These are phyloP conservation scores for Arge pagana DNA, from an alignment of 2,888 invertebrate genomes.

Conservation along the genomic window DNA sequence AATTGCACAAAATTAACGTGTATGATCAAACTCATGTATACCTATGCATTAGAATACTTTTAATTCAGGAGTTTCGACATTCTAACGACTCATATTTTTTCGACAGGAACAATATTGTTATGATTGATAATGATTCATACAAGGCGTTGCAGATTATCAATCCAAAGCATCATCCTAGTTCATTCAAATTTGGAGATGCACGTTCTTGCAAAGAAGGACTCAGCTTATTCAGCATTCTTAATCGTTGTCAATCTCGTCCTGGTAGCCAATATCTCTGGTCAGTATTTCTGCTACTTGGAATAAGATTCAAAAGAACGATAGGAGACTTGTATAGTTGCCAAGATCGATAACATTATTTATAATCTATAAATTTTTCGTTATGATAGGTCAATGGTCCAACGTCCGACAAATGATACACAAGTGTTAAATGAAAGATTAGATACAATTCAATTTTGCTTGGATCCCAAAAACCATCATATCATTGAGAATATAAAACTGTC, in stretches of 20 bases:
- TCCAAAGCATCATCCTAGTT: slow-evolving; percentile 73
- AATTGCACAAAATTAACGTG: slow-evolving; percentile 67
- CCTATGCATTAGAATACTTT: background rate
- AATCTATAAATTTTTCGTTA: background rate
- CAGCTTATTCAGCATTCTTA: slow-evolving; percentile 73
- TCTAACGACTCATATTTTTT: slow-evolving; percentile 24
- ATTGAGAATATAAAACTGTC: slow-evolving; percentile 59
- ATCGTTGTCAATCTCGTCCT: slow-evolving; percentile 71
- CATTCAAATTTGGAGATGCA: slow-evolving; percentile 69
- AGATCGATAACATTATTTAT: slow-evolving; percentile 18
- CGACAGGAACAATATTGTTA: slow-evolving; percentile 69
- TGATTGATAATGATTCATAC: slow-evolving; percentile 74
- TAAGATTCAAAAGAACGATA: no score
- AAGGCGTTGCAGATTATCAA: slow-evolving; percentile 79
- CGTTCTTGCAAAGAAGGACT: slow-evolving; percentile 70
- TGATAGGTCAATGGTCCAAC: slow-evolving; percentile 69
- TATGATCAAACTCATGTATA: slow-evolving; percentile 42
- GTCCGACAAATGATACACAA: slow-evolving; percentile 69
- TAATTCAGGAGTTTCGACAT: background rate
- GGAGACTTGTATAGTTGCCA: background rate
- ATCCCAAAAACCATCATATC: slow-evolving; percentile 66
- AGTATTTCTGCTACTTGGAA: no score
- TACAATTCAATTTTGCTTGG: slow-evolving; percentile 71
- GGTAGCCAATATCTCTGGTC: slow-evolving; percentile 71
- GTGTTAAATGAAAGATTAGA: slow-evolving; percentile 69